These are phyloP conservation scores for Eumacrocentrus americanus DNA, from an alignment of 2,888 invertebrate genomes.

Conservation along the genomic window DNA sequence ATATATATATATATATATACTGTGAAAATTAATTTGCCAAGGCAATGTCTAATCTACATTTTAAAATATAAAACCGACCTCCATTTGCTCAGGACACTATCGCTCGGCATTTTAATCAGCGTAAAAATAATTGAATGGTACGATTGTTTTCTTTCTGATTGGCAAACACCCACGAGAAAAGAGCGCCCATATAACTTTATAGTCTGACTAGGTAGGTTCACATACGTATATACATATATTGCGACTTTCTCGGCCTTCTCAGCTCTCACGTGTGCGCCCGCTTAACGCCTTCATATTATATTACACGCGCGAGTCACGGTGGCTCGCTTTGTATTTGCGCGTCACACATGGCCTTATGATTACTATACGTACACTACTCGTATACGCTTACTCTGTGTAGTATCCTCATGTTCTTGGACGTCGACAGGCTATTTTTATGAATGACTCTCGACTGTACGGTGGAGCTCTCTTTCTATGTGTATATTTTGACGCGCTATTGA, in stretches of 20 bases:
- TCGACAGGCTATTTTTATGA: conserved; percentile 57
- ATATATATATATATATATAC: not conserved
- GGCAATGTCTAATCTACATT: conserved; percentile 11
- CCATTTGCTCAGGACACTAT: conserved; percentile 9
- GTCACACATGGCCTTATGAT: conserved; percentile 6
- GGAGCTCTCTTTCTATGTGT: not conserved
- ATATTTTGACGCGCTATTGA: conserved; percentile 15
- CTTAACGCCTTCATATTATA: conserved; percentile 17
- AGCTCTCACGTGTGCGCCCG: conserved; percentile 18
- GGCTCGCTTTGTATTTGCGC: conserved; percentile 1
- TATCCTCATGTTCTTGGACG: conserved; percentile 33
- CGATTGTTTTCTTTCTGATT: conserved; percentile 24
- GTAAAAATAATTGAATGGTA: conserved; percentile 28
- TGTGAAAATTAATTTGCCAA: conserved; percentile 5
- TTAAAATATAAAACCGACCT: conserved; percentile 15
- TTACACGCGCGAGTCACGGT: conserved; percentile 5
- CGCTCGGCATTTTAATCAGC: conserved; percentile 11
- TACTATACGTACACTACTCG: conserved; percentile 9
- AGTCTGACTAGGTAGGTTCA: not conserved
- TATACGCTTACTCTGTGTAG: conserved; percentile 11
- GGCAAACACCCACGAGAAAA: conserved; percentile 19
- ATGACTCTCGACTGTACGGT: conserved; percentile 47
- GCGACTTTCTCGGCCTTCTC: conserved; percentile 16
- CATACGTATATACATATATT: not conserved
- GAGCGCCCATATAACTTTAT: conserved; percentile 1